These are phyloP conservation scores for Zaprionus lineosus DNA, from an alignment of 2,888 invertebrate genomes.

Conservation along the genomic window DNA sequence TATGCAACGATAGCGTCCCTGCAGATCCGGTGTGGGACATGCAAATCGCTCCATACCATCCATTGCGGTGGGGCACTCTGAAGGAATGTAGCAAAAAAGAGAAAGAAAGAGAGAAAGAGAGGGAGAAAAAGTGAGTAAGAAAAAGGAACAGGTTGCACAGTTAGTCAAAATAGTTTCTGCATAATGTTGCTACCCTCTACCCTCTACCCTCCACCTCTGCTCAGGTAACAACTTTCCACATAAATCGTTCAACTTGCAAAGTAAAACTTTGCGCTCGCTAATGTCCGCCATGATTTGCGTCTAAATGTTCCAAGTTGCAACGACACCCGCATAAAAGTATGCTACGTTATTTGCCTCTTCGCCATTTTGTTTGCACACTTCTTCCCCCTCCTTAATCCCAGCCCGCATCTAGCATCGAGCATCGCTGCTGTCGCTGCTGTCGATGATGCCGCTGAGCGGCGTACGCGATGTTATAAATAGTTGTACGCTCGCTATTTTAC, in stretches of 20 bases:
- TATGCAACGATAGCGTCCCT: conserved; percentile 96
- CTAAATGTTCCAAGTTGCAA: conserved; percentile 69
- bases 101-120: conserved; percentile 4
- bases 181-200: conserved; percentile 22
- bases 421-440: conserved; percentile 1
- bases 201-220: not conserved
- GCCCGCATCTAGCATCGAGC: not conserved
- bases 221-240: conserved; percentile 64
- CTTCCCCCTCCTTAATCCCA: not conserved
- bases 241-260: conserved; percentile 64
- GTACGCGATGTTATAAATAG: conserved; percentile 64
- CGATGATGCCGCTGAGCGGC: conserved; percentile 41
- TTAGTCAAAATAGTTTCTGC: conserved; percentile 51
- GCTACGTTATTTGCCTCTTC: conserved; percentile 47
- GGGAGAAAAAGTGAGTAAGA: conserved; percentile 2
- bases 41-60: conserved; percentile 98
- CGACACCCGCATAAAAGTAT: conserved; percentile 66
- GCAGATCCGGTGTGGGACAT: conserved; percentile 94
- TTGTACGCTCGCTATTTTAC: conserved; percentile 61
- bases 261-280: conserved; percentile 70
- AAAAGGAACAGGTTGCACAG: conserved; percentile 42
- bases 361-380: not conserved
- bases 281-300: conserved; percentile 78
- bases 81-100: conserved; percentile 74
- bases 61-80: conserved; percentile 95